Evolutionary conservation across 2,888 invertebrate species (phyloP).

Genomic region (Parochlus steinenii): DNA sequence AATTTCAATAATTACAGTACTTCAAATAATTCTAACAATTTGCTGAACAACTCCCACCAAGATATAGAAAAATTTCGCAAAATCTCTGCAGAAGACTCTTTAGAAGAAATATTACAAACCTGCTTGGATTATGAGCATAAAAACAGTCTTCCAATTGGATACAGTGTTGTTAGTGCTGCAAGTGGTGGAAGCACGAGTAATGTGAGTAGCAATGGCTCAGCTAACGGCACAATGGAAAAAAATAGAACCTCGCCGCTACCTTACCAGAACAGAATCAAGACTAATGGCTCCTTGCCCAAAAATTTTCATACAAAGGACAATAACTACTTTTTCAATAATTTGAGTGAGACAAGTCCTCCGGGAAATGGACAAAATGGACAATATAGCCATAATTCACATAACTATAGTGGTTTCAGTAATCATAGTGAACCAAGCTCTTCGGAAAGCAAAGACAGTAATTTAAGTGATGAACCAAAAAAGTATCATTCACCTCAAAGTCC

Average conservation of each 20-base stretch:
- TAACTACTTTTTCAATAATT: slow-evolving; percentile 9
- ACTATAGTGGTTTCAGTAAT: not conserved
- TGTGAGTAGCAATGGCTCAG: slow-evolving; percentile 20
- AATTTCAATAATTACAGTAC: too few species aligned
- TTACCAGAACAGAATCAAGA: slow-evolving; percentile 56
- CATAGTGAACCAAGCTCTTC: too few species aligned
- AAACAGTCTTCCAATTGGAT: too few species aligned
- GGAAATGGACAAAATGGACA: slow-evolving; percentile 22
- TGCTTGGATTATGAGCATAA: too few species aligned
- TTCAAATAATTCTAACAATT: too few species aligned
- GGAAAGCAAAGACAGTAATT: slow-evolving; percentile 3
- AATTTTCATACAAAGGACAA: slow-evolving; percentile 9
- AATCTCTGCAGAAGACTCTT: too few species aligned
- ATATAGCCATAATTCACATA: slow-evolving; percentile 15
- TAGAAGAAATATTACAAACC: too few species aligned
- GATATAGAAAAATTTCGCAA: too few species aligned
- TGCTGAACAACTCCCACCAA: too few species aligned
- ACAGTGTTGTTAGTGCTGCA: too few species aligned
- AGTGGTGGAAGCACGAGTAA: too few species aligned
- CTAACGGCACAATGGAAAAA: too few species aligned
- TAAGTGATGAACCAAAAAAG: slow-evolving; percentile 38
- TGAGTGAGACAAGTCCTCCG: slow-evolving; percentile 18
- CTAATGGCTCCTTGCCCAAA: slow-evolving; percentile 68
- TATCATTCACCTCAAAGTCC: slow-evolving; percentile 32
- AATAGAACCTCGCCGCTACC: slow-evolving; percentile 22